These are phyloP conservation scores for Subacronicta megacephala DNA, from an alignment of 2,888 invertebrate genomes.

Conservation along the genomic window DNA sequence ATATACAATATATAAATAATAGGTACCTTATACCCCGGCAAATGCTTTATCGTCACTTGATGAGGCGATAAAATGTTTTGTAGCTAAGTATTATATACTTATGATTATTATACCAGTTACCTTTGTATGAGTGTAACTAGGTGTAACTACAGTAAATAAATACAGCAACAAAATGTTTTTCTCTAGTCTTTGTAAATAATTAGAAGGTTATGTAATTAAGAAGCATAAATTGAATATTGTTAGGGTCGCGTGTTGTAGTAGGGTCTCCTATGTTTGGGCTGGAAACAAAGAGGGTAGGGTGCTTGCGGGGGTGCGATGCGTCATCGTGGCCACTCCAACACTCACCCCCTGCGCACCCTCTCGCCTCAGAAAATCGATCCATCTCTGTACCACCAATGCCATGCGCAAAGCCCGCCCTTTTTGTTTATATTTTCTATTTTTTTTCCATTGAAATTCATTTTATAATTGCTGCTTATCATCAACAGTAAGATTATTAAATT, in stretches of 20 bases:
- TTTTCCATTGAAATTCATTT: conserved; percentile 15
- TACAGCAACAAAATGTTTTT: too few relatives aligned
- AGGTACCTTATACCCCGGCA: background rate
- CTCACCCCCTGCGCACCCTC: conserved; percentile 74
- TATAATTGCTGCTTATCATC: background rate
- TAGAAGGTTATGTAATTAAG: conserved; percentile 28
- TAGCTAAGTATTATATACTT: too few relatives aligned
- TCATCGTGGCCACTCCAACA: conserved; percentile 77
- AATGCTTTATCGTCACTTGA: conserved; percentile 30
- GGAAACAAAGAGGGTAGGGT: conserved; percentile 70
- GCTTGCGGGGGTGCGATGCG: conserved; percentile 77
- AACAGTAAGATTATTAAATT: conserved; percentile 4
- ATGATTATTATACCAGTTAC: too few relatives aligned
- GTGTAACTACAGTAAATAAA: too few relatives aligned
- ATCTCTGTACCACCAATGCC: conserved; percentile 71
- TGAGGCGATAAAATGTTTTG: conserved; percentile 10
- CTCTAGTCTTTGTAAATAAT: too few relatives aligned
- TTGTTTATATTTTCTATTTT: conserved; percentile 79
- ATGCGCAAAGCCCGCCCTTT: conserved; percentile 87
- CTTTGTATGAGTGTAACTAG: too few relatives aligned
- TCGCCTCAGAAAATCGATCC: conserved; percentile 76
- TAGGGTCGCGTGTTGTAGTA: conserved; percentile 48
- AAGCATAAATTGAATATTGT: conserved; percentile 40
- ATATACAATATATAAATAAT: background rate
- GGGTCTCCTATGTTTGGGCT: conserved; percentile 56